phyloP scores from a whole-genome alignment of 2,797 vertebrate species.

The Alcedo quadribrachys region DNA sequence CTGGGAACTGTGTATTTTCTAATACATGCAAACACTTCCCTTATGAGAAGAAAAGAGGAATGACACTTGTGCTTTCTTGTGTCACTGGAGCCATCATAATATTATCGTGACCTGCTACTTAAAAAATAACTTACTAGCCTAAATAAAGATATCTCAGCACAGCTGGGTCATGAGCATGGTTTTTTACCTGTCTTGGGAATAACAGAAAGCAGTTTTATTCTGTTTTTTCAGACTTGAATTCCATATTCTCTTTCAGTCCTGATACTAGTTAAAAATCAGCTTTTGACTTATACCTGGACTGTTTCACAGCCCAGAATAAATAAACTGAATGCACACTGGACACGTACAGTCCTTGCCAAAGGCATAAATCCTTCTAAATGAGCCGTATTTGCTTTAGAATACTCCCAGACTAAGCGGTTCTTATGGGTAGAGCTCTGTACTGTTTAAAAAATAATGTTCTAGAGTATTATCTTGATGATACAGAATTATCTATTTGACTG shows the following conservation, averaged over 20 bases:
- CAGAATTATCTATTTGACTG: neutral
- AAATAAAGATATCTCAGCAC: neutral
- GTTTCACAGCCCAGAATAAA: neutral
- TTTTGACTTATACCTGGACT: neutral
- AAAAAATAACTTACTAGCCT: neutral
- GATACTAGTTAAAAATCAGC: neutral
- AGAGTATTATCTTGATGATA: neutral
- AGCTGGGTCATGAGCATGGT: neutral
- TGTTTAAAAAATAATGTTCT: neutral
- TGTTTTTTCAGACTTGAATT: neutral
- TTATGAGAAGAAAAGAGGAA: neutral
- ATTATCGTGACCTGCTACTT: neutral
- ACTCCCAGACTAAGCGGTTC: neutral
- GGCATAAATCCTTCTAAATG: neutral
- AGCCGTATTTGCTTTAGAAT: neutral
- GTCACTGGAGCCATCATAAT: neutral
- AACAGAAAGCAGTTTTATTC: neutral
- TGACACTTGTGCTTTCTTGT: neutral
- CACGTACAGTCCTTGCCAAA: neutral
- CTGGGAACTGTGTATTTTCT: neutral
- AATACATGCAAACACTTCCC: neutral
- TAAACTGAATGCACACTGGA: rapidly evolving
- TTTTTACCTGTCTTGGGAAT: neutral
- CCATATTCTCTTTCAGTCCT: neutral
- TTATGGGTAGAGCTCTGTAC: neutral